A percentile compares a stretch with the other conserved stretches of the same genome.
phyloP scores from a whole-genome alignment of 2,113 vertebrate genomes.

The Mionectes macconnelli region DNA sequence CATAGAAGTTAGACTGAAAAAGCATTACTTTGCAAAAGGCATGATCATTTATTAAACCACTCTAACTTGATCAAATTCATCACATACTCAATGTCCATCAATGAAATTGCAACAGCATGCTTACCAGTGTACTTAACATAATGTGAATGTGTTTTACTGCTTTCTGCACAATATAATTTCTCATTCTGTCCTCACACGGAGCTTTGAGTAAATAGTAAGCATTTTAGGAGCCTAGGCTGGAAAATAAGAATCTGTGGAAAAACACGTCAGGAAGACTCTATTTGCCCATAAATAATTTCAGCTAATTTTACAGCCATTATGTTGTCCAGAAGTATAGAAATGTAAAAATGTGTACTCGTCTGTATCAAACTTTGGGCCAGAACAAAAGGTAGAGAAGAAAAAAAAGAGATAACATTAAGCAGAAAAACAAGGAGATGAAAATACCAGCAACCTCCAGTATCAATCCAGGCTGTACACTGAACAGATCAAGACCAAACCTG shows the following conservation, averaged over 20 bases:
- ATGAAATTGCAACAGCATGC: not conserved
- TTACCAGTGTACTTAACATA: conserved; percentile 39
- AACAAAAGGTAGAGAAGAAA: not conserved
- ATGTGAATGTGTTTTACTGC: conserved; percentile 30
- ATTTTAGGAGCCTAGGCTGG: not conserved
- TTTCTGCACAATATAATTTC: conserved; percentile 26
- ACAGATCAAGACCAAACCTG: not conserved
- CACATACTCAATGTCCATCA: conserved; percentile 12
- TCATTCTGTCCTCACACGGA: conserved; percentile 13
- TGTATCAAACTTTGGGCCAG: not conserved
- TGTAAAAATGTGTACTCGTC: not conserved
- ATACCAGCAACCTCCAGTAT: not conserved
- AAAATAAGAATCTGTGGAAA: conserved; percentile 12
- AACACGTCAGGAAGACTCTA: not conserved
- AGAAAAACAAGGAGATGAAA: not conserved
- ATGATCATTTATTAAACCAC: conserved; percentile 21
- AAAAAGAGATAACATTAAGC: not conserved
- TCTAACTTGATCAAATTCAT: conserved; percentile 17
- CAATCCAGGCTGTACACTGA: not conserved
- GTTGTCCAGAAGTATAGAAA: not conserved
- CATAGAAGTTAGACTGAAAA: not conserved
- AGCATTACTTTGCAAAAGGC: not conserved
- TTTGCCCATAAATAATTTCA: not conserved
- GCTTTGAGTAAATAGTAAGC: conserved; percentile 18
- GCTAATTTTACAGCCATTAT: not conserved